Conservation (phyloP, 1,140 invertebrate species). For the Papilio glaucus region DNA sequence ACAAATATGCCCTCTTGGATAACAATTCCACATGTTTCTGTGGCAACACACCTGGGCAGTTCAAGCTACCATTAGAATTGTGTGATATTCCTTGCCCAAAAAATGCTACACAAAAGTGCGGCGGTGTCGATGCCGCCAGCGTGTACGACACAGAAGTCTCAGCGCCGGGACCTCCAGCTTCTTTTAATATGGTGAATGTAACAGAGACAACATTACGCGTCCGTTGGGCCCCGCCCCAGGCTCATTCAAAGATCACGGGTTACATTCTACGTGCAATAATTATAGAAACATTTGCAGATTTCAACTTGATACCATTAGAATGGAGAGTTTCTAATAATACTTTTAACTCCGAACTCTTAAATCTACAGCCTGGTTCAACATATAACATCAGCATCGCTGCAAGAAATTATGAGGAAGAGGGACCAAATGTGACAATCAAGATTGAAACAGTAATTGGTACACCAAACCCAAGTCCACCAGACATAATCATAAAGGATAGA, state of each 20-base stretch:
- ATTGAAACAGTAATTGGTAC: constrained; percentile 88
- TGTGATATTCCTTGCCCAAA: constrained; percentile 81
- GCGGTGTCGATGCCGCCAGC: constrained; percentile 80
- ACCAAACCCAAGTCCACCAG: constrained; percentile 86
- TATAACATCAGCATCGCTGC: constrained; percentile 89
- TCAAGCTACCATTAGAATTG: constrained; percentile 57
- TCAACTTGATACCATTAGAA: constrained; percentile 62
- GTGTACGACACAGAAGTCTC: constrained; percentile 82
- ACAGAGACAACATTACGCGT: constrained; percentile 83
- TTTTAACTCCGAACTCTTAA: constrained; percentile 82
- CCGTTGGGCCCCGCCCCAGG: constrained; percentile 77
- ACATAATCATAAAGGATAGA: constrained; percentile 85
- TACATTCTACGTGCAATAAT: constrained; percentile 80
- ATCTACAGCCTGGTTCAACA: constrained; percentile 88
- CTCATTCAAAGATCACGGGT: constrained; percentile 71
- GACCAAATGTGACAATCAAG: constrained; percentile 81
- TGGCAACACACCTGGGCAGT: constrained; percentile 66
- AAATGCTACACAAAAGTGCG: constrained; percentile 83
- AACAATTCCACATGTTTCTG: constrained; percentile 79
- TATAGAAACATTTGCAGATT: constrained; percentile 77
- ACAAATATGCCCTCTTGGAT: constrained; percentile 74
- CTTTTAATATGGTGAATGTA: constrained; percentile 74
- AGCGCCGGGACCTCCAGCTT: constrained; percentile 76
- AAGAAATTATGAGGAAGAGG: constrained; percentile 85
- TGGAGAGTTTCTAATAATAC: constrained; percentile 82